Evolutionary conservation across 1,140 invertebrate species (phyloP).

Genomic region (Papilio dardanus): DNA sequence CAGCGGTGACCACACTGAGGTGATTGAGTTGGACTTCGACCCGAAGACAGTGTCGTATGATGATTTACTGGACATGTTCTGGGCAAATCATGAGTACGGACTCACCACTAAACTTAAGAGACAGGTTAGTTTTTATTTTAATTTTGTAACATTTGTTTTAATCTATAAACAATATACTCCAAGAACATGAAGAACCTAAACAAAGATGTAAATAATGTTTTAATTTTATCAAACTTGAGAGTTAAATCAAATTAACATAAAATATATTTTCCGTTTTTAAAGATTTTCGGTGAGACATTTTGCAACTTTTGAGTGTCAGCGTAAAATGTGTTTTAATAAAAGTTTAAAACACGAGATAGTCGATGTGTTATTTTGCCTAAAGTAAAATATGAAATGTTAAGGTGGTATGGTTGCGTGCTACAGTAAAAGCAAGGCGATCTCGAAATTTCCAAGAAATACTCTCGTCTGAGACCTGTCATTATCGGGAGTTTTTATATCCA

Average conservation of each 20-base stretch:
- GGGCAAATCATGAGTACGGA: constrained; percentile 95
- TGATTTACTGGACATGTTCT: constrained; percentile 93
- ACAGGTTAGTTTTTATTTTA: constrained; percentile 83
- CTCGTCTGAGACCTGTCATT: constrained; percentile 1
- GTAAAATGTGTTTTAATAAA: no score
- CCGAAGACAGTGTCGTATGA: constrained; percentile 89
- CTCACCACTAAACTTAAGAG: constrained; percentile 90
- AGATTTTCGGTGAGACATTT: no score
- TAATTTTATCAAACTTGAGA: no score
- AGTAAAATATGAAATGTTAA: neutral
- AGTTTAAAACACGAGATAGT: no score
- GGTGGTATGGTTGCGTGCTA: neutral
- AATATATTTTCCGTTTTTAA: no score
- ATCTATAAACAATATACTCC: no score
- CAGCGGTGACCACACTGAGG: constrained; percentile 97
- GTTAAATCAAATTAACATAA: no score
- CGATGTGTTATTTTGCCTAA: neutral
- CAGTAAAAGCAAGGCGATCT: neutral
- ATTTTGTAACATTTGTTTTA: no score
- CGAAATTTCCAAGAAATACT: constrained; percentile 9
- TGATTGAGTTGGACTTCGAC: constrained; percentile 95
- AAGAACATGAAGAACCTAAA: no score
- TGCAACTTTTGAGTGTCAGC: no score
- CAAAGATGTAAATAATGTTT: no score
- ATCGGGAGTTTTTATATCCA: neutral